A percentile compares a stretch with the other conserved stretches of the same genome.
phyloP scores from a whole-genome alignment of 2,888 invertebrate species.

The Dilophus febrilis region DNA sequence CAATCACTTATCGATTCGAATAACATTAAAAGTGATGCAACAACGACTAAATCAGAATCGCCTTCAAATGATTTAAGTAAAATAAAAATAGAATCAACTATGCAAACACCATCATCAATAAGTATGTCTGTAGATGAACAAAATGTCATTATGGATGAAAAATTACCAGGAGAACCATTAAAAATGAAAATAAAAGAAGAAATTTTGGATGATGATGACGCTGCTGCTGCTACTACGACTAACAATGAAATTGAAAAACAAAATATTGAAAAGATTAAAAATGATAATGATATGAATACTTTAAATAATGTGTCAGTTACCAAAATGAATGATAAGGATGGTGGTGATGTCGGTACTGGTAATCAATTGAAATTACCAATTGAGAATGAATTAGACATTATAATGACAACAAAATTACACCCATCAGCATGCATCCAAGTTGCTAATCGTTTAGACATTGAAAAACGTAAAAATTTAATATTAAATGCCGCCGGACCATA shows the following conservation, averaged over 20 bases:
- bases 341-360: too few relatives aligned
- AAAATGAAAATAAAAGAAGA: constrained; percentile 4
- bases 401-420: constrained; percentile 22
- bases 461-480: constrained; percentile 43
- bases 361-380: too few relatives aligned
- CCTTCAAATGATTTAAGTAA: neutral
- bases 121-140: constrained; percentile 19
- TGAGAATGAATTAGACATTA: constrained; percentile 1
- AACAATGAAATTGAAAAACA: neutral
- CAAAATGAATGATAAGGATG: constrained; percentile 1
- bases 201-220: constrained; percentile 2
- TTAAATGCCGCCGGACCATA: constrained; percentile 58
- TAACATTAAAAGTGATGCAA: constrained; percentile 9
- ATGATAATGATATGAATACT: constrained; percentile 12
- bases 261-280: constrained; percentile 17
- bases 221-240: too few relatives aligned
- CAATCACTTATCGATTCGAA: constrained; percentile 6
- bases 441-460: constrained; percentile 39
- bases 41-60: neutral
- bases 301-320: constrained; percentile 16
- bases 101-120: neutral
- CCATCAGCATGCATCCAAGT: constrained; percentile 37
- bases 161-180: constrained; percentile 8
- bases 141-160: constrained; percentile 20
- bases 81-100: neutral